A percentile compares a stretch with the other conserved stretches of the same genome.
Conservation (phyloP, 2,113 vertebrate species). For the Tyrannus savana region DNA sequence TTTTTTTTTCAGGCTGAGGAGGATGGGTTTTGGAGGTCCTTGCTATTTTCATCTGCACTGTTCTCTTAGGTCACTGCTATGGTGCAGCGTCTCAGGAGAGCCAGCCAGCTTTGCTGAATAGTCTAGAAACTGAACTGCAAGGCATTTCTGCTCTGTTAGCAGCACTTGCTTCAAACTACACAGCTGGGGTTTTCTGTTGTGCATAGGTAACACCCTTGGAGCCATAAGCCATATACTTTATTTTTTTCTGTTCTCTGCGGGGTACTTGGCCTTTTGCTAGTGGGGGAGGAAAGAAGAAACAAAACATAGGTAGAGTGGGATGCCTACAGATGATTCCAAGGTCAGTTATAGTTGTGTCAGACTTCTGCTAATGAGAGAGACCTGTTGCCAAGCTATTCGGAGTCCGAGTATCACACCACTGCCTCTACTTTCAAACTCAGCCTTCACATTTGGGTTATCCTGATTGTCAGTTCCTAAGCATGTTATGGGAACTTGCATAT, state of each 20-base stretch:
- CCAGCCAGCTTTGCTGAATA: not conserved
- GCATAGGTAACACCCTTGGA: not conserved
- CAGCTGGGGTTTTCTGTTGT: not conserved
- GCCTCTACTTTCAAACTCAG: not conserved
- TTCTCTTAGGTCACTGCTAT: not conserved
- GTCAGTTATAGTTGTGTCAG: not conserved
- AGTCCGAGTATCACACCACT: not conserved
- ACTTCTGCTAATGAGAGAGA: not conserved
- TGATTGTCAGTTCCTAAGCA: not conserved
- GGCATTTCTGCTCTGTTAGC: not conserved
- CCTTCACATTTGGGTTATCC: not conserved
- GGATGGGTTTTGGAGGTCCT: not conserved
- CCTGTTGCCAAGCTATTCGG: not conserved
- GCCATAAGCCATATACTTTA: not conserved
- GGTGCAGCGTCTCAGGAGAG: not conserved
- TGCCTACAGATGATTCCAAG: not conserved
- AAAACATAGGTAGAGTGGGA: not conserved
- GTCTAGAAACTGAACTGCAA: not conserved
- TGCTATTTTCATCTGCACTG: not conserved
- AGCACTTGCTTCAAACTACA: not conserved
- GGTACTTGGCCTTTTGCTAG: not conserved
- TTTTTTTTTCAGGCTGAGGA: not conserved
- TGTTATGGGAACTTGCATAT: not conserved
- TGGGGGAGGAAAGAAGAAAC: not conserved
- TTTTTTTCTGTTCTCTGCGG: not conserved